phyloP scores from a whole-genome alignment of 2,113 vertebrate genomes.

The Eubucco bourcierii region DNA sequence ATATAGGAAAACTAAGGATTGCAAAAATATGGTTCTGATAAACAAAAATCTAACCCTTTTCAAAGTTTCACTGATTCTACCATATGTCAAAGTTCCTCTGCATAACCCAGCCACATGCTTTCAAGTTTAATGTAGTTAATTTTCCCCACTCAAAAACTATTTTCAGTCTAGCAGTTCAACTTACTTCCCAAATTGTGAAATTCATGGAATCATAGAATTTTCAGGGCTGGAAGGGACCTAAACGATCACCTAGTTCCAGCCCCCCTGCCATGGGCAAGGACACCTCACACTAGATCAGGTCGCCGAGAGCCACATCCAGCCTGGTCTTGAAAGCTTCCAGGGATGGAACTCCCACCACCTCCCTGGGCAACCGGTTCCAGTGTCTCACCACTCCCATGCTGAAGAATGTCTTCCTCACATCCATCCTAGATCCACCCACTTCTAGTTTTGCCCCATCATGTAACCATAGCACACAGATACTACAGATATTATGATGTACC shows the following conservation, averaged over 20 bases:
- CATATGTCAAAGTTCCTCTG: not conserved
- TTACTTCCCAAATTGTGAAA: not conserved
- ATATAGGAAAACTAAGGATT: not conserved
- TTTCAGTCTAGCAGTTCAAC: not conserved
- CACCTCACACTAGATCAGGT: no score
- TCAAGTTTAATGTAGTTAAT: not conserved
- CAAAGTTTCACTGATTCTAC: not conserved
- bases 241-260: no score
- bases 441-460: no score
- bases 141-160: not conserved
- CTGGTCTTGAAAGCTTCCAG: no score
- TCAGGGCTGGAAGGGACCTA: no score
- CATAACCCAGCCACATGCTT: not conserved
- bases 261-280: no score
- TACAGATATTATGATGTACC: not conserved
- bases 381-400: no score
- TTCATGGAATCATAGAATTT: not conserved
- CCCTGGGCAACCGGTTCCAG: no score
- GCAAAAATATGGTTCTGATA: not conserved
- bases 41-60: not conserved
- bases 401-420: no score
- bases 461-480: not conserved
- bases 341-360: no score
- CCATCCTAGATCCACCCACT: no score
- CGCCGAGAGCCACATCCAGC: no score